Evolutionary conservation across 2,797 vertebrate species (phyloP).

Genomic region (Notoglanidium macrostoma): DNA sequence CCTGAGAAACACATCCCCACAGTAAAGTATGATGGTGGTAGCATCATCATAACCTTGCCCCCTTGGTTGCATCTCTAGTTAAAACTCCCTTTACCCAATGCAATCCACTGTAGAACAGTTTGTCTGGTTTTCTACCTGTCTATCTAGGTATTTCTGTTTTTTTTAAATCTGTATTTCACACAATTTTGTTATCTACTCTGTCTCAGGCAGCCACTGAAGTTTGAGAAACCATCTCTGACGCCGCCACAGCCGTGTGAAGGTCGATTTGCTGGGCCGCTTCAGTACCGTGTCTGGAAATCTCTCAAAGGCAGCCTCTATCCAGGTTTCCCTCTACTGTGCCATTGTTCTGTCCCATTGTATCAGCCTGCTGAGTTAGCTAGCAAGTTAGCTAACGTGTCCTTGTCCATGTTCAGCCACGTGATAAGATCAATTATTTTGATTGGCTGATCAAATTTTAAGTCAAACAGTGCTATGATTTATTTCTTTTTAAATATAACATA

Average conservation of each 20-base stretch:
- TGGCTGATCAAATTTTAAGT: neutral
- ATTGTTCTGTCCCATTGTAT: neutral
- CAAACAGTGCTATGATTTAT: neutral
- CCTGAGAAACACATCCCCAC: neutral
- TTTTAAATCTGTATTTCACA: neutral
- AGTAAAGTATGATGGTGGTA: neutral
- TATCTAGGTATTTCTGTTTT: too few species aligned
- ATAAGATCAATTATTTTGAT: neutral
- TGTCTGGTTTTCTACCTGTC: neutral
- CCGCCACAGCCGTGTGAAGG: slow-evolving; percentile 78
- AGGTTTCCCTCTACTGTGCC: slow-evolving; percentile 63
- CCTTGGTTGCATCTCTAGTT: neutral
- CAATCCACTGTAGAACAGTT: neutral
- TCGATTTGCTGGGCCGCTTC: slow-evolving; percentile 79
- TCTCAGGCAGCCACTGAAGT: slow-evolving; percentile 76
- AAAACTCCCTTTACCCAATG: neutral
- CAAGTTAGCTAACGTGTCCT: neutral
- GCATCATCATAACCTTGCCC: neutral
- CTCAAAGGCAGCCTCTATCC: slow-evolving; percentile 81
- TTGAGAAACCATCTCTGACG: slow-evolving; percentile 75
- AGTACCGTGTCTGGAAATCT: slow-evolving; percentile 83
- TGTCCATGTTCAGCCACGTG: neutral
- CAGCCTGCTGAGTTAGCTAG: neutral
- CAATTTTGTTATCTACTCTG: slow-evolving; percentile 22
- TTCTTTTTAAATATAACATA: neutral